Conservation (phyloP, 2,797 vertebrate genomes). For the Megaceryle alcyon region DNA sequence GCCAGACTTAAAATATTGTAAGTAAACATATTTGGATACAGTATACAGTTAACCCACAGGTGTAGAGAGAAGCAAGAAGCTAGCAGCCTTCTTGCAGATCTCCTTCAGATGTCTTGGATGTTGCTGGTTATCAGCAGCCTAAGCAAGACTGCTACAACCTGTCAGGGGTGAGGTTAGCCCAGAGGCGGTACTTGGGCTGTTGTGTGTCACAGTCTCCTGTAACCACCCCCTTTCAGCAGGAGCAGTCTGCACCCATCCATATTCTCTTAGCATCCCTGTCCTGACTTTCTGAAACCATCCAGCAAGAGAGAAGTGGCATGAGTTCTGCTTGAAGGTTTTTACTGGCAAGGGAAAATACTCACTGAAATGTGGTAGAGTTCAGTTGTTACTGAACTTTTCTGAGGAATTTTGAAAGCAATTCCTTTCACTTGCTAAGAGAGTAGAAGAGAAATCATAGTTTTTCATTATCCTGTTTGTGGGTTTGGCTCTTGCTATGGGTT, state of each 20-base stretch:
- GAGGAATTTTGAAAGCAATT: background rate
- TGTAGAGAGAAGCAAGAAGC: background rate
- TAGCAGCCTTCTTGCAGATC: background rate
- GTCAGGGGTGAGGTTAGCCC: background rate
- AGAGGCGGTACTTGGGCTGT: no score
- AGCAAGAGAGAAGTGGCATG: background rate
- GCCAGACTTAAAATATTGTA: background rate
- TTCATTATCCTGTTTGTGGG: background rate
- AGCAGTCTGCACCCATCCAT: background rate
- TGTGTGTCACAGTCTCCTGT: background rate
- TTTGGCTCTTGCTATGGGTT: background rate
- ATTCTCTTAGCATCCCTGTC: background rate
- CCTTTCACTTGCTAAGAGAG: background rate
- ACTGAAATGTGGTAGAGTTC: background rate
- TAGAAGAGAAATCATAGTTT: background rate
- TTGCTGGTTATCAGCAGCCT: background rate
- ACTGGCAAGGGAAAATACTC: background rate
- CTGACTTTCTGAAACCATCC: background rate
- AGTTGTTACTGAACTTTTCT: background rate
- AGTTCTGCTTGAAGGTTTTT: background rate
- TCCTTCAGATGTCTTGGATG: background rate
- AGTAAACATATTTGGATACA: background rate
- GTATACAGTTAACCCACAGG: background rate
- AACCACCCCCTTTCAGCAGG: background rate
- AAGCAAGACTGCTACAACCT: background rate